Evolutionary conservation across 2,797 vertebrate species (phyloP).

Genomic region (Neoniphon sammara): DNA sequence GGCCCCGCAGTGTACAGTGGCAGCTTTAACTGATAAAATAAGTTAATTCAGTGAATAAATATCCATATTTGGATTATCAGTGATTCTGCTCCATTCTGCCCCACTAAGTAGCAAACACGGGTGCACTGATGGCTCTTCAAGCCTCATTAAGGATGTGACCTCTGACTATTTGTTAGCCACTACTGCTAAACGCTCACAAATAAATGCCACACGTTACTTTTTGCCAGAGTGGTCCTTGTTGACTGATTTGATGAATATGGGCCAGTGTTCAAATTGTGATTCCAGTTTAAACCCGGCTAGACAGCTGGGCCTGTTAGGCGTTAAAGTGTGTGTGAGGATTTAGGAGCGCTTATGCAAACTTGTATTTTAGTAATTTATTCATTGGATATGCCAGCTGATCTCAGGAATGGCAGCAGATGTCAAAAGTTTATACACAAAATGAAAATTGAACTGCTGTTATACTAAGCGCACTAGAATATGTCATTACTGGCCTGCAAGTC

Average conservation of each 20-base stretch:
- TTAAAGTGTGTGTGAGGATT: neutral
- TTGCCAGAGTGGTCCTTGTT: constrained; percentile 5
- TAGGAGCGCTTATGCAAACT: neutral
- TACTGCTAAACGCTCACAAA: constrained; percentile 9
- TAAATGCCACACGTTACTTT: constrained; percentile 12
- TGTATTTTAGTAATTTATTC: neutral
- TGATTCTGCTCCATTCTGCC: constrained; percentile 9
- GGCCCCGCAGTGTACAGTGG: neutral
- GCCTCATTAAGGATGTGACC: constrained; percentile 18
- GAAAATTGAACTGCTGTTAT: too few relatives aligned
- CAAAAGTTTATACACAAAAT: neutral
- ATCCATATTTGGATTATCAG: constrained; percentile 26
- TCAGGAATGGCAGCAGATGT: neutral
- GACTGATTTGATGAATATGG: constrained; percentile 37
- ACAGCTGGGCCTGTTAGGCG: neutral
- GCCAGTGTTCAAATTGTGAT: constrained; percentile 30
- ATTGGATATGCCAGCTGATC: neutral
- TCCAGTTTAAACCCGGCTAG: constrained; percentile 13
- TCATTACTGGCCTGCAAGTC: too few relatives aligned
- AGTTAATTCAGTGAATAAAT: constrained; percentile 6
- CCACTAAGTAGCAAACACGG: constrained; percentile 20
- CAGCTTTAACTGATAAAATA: constrained; percentile 32
- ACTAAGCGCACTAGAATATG: too few relatives aligned
- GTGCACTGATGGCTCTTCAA: constrained; percentile 42
- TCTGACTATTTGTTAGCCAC: constrained; percentile 26